Percentiles rank a stretch among this genome's conserved stretches.
These are phyloP conservation scores for Venustoraphidia nigricollis DNA, from an alignment of 2,888 invertebrate genomes.

Conservation along the genomic window DNA sequence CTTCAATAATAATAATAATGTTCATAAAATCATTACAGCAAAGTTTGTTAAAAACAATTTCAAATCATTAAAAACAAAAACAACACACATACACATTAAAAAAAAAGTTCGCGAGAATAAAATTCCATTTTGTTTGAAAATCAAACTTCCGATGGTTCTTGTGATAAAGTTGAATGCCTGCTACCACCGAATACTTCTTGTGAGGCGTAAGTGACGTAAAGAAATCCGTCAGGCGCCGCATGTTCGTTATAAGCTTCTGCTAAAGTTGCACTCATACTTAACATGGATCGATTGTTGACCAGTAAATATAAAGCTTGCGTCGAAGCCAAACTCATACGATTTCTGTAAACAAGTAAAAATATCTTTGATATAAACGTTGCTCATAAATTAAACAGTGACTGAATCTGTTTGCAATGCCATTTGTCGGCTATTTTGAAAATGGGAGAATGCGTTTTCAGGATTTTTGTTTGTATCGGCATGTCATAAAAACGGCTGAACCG, in stretches of 20 bases:
- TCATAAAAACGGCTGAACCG: too few relatives aligned
- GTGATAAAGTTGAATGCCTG: not conserved
- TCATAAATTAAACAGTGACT: too few relatives aligned
- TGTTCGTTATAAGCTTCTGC: constrained; percentile 65
- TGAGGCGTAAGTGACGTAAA: constrained; percentile 79
- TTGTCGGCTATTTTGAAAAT: too few relatives aligned
- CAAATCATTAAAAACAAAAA: not conserved
- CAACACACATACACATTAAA: not conserved
- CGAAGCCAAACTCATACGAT: constrained; percentile 40
- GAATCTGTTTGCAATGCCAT: too few relatives aligned
- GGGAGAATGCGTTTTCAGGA: too few relatives aligned
- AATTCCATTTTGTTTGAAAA: not conserved
- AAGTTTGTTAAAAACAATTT: not conserved
- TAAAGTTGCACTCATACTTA: constrained; percentile 66
- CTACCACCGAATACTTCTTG: constrained; percentile 68
- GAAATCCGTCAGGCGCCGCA: constrained; percentile 68
- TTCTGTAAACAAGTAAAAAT: constrained; percentile 18
- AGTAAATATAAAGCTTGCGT: constrained; percentile 68
- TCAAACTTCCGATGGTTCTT: not conserved
- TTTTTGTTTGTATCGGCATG: too few relatives aligned
- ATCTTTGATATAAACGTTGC: too few relatives aligned
- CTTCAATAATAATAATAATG: too few relatives aligned
- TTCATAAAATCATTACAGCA: not conserved
- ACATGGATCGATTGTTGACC: constrained; percentile 67
- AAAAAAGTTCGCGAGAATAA: not conserved